Conservation (phyloP, 2,113 vertebrate genomes). For the Platichthys stellatus region DNA sequence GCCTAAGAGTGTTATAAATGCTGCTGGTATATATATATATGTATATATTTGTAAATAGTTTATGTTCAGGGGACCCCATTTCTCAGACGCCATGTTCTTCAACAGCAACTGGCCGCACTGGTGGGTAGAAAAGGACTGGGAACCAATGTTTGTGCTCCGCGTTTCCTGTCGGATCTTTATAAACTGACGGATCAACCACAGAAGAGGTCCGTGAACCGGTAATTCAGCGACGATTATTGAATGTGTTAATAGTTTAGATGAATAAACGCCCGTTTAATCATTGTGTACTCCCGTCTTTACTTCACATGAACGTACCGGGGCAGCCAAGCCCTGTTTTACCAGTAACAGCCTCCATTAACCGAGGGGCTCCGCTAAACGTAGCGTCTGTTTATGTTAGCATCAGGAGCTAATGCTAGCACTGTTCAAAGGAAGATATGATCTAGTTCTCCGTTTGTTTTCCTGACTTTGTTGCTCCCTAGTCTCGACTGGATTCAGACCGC, state of each 20-base stretch:
- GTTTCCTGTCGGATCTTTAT: slow-evolving; percentile 28
- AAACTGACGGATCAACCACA: background rate
- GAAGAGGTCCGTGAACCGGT: background rate
- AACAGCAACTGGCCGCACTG: no score
- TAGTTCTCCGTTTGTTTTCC: no score
- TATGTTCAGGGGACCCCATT: no score
- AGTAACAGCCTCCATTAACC: background rate
- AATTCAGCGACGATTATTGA: background rate
- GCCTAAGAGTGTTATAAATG: no score
- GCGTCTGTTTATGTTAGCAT: slow-evolving; percentile 10
- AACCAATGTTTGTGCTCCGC: background rate
- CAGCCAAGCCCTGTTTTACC: background rate
- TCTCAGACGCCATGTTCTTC: no score
- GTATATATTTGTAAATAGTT: no score
- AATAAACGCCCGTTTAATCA: background rate
- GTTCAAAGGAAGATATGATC: no score
- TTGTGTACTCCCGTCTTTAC: background rate
- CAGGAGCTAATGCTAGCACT: slow-evolving; percentile 16
- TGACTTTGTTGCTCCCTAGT: no score
- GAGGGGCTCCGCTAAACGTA: background rate
- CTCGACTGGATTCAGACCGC: no score
- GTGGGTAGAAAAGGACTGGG: slow-evolving; percentile 16
- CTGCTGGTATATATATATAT: no score
- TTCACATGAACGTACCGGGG: background rate
- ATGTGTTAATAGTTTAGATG: background rate